Evolutionary conservation across 30 jellyfish, hydroid and myxozoan genomes (phyloP).

Genomic region (Hydractinia symbiolongicarpus): DNA sequence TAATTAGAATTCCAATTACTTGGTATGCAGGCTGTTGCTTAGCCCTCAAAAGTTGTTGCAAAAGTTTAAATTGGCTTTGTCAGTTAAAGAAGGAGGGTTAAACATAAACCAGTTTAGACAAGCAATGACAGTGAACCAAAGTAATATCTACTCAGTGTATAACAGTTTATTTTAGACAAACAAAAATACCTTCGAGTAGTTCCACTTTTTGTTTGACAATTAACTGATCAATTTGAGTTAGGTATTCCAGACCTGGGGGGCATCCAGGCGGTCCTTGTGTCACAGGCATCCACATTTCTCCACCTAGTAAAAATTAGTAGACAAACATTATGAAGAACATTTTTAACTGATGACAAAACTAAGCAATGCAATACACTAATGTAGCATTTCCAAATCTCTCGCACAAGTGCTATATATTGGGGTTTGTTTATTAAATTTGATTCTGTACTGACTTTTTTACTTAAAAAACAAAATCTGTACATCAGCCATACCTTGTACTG

Average conservation of each 20-base stretch:
- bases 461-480: too few relatives aligned
- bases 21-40: background rate
- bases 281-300: conserved; percentile 90
- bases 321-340: background rate
- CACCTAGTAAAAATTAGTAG: background rate
- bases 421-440: too few relatives aligned
- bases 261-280: conserved; percentile 87
- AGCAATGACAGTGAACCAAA: background rate
- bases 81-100: too few relatives aligned
- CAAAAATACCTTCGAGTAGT: conserved; percentile 64
- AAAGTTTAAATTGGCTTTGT: too few relatives aligned
- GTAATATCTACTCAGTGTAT: background rate
- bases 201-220: conserved; percentile 83
- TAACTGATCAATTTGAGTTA: conserved; percentile 76
- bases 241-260: conserved; percentile 92
- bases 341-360: background rate
- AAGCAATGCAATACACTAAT: background rate
- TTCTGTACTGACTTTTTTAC: background rate
- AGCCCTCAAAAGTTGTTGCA: background rate
- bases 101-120: background rate
- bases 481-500: background rate
- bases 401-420: too few relatives aligned
- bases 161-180: background rate
- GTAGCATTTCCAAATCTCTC: background rate
- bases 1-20: too few relatives aligned